Conservation (phyloP, 1,140 invertebrate species). For the Vollenhovia emeryi region DNA sequence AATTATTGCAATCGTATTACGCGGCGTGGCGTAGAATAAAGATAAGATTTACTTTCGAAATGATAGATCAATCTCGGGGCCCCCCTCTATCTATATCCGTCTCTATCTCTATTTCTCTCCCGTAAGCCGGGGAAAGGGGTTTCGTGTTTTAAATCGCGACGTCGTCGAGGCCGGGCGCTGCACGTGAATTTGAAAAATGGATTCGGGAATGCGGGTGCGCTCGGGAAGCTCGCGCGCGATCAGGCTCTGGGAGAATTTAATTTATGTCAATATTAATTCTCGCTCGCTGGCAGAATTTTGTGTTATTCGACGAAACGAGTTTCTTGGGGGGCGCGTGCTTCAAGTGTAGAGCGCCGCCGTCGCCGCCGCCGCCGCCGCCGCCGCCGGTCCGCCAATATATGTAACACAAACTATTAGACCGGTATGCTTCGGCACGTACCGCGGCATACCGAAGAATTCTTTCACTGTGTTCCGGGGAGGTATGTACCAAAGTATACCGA, state of each 20-base stretch:
- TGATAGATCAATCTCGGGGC: slow-evolving; percentile 33
- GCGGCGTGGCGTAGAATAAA: slow-evolving; percentile 15
- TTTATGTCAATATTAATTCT: slow-evolving; percentile 62
- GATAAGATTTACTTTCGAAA: slow-evolving; percentile 51
- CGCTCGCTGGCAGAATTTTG: slow-evolving; percentile 59
- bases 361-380: neutral
- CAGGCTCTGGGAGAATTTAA: slow-evolving; percentile 47
- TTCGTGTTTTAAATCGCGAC: slow-evolving; percentile 44
- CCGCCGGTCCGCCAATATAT: slow-evolving; percentile 30
- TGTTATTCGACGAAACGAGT: slow-evolving; percentile 61
- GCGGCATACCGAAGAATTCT: slow-evolving; percentile 61
- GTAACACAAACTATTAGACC: slow-evolving; percentile 60
- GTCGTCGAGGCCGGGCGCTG: slow-evolving; percentile 13
- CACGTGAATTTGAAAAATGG: slow-evolving; percentile 59
- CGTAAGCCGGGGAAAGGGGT: slow-evolving; percentile 8
- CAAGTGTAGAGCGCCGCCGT: slow-evolving; percentile 35
- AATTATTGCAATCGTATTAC: slow-evolving; percentile 50
- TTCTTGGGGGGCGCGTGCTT: slow-evolving; percentile 56
- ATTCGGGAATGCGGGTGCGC: slow-evolving; percentile 55
- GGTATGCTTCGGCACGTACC: slow-evolving; percentile 61
- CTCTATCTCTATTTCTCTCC: neutral
- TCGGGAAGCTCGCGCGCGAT: slow-evolving; percentile 35
- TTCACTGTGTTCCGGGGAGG: slow-evolving; percentile 52
- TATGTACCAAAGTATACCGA: slow-evolving; percentile 60
- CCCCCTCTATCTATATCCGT: neutral